A percentile compares a stretch with the other conserved stretches of the same genome.
Evolutionary conservation across 1,140 invertebrate species (phyloP).

Genomic region (Lepidurus packardi): DNA sequence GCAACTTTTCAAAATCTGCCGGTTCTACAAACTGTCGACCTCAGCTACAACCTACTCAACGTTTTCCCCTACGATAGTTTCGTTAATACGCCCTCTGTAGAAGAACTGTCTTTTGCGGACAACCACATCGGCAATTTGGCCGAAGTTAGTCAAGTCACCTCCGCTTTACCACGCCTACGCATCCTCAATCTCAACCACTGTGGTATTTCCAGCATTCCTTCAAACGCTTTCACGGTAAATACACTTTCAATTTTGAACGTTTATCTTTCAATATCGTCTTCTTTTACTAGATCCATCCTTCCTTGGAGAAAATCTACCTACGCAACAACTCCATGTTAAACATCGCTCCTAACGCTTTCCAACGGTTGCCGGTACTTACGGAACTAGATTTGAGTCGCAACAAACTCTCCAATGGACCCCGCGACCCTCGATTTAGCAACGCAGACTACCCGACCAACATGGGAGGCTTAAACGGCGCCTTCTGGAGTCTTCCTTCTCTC

Average conservation of each 20-base stretch:
- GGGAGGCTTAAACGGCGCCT: conserved; percentile 1
- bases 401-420: background rate
- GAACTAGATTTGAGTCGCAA: conserved; percentile 24
- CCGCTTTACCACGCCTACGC: conserved; percentile 32
- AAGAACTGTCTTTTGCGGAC: conserved; percentile 14
- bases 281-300: background rate
- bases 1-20: conserved; percentile 39
- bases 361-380: background rate
- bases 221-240: conserved; percentile 25
- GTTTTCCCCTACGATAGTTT: conserved; percentile 38
- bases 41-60: conserved; percentile 40
- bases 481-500: conserved; percentile 34
- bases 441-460: background rate
- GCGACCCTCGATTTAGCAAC: background rate
- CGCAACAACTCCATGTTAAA: conserved; percentile 19
- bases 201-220: background rate
- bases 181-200: conserved; percentile 37
- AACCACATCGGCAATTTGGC: conserved; percentile 26
- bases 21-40: conserved; percentile 38
- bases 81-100: conserved; percentile 33
- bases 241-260: background rate
- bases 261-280: background rate
- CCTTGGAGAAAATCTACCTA: conserved; percentile 4
- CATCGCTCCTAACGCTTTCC: conserved; percentile 4
- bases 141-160: conserved; percentile 28